Base-by-base conservation (phyloP, 1,140 invertebrate genomes). In the Potamilus streckersoni region DNA sequence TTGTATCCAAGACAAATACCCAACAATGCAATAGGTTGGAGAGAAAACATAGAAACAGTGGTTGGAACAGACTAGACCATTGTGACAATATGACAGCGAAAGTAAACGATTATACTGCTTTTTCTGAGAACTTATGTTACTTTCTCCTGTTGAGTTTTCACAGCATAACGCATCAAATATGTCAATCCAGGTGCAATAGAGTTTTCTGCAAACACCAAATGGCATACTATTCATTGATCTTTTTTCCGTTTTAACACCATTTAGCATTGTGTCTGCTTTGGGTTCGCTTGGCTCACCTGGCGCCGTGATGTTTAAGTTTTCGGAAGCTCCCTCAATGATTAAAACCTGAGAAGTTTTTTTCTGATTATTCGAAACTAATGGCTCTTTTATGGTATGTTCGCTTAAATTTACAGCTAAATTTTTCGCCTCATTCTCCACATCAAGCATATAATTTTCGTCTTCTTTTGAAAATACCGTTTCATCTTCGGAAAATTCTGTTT, bases 371-470 rank as follows among this genome's bases (percentile, higher is more conserved):
- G 19, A 20, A 60, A 38, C 58, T 57, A 73, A 65, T 55, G 15
- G 19, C 2, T 57, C 16, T 16, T n/a, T 16, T 67, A 23, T 17
- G 3, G 16, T n/a, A n/a, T 13, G 55, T 66, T 27, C 31, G 2
- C n/a, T 8, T n/a, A 70, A 17, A 8, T 70, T 15, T 20, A 31
- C 58, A 1, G 23, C 27, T 3, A 2, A 19, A 6, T 57, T 31
- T 15, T n/a, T 94, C 90, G 95, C 95, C 63, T 94, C 93, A 19
- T 93, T 93, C 20, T 94, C 94, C 78, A 92, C 91, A 73, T 94
- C 93, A 67, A 93, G 93, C 64, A 95, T 17, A 14, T 64, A 55
- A 23, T 69, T 31, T 63, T n/a, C 31, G 4, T 19, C 62, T 57
- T 65, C 2, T n/a, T 19, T 14, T 79, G 67, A 62, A 6, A 14